Conservation (phyloP, 2,888 invertebrate genomes). For the Octonoba sinensis region DNA sequence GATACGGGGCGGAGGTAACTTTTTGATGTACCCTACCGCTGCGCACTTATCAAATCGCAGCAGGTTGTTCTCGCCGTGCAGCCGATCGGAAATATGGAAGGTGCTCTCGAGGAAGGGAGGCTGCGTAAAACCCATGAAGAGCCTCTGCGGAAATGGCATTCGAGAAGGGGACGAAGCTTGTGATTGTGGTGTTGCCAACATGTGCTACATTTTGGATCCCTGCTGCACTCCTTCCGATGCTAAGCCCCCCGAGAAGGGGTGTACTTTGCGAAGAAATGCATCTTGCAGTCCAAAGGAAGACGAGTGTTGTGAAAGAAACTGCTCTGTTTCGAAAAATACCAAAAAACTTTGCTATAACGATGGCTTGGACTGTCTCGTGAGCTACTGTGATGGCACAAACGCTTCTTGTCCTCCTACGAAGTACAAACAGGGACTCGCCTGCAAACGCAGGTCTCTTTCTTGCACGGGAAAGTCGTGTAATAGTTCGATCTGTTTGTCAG, state of each 20-base stretch:
- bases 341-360: conserved; percentile 11
- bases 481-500: background rate
- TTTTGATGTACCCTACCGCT: conserved; percentile 48
- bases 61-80: conserved; percentile 60
- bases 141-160: conserved; percentile 52
- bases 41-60: conserved; percentile 3
- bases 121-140: conserved; percentile 4
- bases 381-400: conserved; percentile 36
- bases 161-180: conserved; percentile 59
- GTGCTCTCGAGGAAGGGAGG: conserved; percentile 18
- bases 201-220: conserved; percentile 77
- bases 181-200: conserved; percentile 47
- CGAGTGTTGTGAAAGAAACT: conserved; percentile 40
- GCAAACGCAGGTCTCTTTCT: background rate
- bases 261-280: conserved; percentile 23
- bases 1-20: conserved; percentile 4
- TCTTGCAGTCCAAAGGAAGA: conserved; percentile 54
- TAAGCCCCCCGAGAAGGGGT: conserved; percentile 17
- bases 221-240: conserved; percentile 56
- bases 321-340: background rate
- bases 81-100: conserved; percentile 25
- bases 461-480: background rate
- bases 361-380: background rate
- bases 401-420: conserved; percentile 15
- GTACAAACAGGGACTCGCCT: background rate